Conservation (phyloP, 2,797 vertebrate genomes). For the Clarias laeviceps region DNA sequence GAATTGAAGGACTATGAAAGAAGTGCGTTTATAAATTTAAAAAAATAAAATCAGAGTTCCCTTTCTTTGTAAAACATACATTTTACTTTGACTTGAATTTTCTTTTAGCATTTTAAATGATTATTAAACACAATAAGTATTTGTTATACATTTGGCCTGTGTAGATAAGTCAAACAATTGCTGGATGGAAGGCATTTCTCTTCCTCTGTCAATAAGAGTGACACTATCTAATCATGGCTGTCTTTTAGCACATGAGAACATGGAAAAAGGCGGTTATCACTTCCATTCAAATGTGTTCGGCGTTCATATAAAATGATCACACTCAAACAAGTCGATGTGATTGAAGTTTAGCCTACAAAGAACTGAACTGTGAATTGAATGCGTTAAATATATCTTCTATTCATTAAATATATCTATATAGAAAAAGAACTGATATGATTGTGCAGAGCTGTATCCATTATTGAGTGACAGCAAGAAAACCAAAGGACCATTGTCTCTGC, state of each 20-base stretch:
- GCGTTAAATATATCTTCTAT: neutral
- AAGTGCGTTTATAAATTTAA: neutral
- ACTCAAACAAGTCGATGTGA: conserved; percentile 29
- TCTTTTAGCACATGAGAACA: neutral
- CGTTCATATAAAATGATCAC: neutral
- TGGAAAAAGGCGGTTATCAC: neutral
- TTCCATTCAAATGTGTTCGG: neutral
- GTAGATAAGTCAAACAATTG: conserved; percentile 13
- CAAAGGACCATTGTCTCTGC: conserved; percentile 21
- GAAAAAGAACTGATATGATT: conserved; percentile 37
- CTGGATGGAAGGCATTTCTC: neutral
- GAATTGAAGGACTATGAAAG: neutral
- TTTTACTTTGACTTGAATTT: neutral
- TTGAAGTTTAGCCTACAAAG: conserved; percentile 6
- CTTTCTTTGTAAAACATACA: neutral
- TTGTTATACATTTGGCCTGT: neutral
- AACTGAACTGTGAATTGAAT: conserved; percentile 6
- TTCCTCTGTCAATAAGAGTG: neutral
- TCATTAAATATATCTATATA: conserved; percentile 10
- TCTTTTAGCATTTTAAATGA: neutral
- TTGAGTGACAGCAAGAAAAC: conserved; percentile 37
- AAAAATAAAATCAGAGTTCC: neutral
- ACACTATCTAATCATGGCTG: neutral
- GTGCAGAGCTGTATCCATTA: neutral
- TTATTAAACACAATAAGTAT: neutral